Percentiles rank a stretch among this genome's conserved stretches.
phyloP scores from a whole-genome alignment of 2,797 vertebrate species.

The Leucoraja ocellata region DNA sequence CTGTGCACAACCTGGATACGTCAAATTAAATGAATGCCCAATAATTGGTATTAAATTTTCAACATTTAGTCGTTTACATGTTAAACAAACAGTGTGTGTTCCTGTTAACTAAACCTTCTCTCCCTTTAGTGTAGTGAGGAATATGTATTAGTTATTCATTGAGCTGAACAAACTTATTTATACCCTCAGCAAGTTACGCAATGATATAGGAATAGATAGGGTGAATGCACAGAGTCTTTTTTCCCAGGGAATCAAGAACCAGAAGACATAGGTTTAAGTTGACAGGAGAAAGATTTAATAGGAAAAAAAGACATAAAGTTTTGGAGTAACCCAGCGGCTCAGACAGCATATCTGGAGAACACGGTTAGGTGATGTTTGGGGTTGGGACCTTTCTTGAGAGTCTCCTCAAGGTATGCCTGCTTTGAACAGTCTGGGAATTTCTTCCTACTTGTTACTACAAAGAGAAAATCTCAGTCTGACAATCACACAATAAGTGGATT shows the following conservation, averaged over 20 bases:
- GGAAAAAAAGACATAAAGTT: too few species aligned
- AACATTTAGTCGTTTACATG: background rate
- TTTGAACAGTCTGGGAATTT: background rate
- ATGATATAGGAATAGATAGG: background rate
- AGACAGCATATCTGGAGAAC: background rate
- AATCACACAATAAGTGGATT: background rate
- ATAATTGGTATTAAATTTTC: conserved; percentile 20
- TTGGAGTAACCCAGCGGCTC: too few species aligned
- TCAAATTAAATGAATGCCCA: conserved; percentile 8
- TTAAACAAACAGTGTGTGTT: background rate
- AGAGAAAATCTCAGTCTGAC: background rate
- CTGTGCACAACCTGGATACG: too few species aligned
- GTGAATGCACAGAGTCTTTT: too few species aligned
- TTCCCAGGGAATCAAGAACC: too few species aligned
- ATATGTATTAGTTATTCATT: background rate
- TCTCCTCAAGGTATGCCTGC: background rate
- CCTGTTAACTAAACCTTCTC: background rate
- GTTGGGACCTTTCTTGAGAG: background rate
- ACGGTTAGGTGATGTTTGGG: too few species aligned
- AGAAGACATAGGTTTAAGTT: too few species aligned
- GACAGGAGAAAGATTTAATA: too few species aligned
- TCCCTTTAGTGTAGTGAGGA: background rate
- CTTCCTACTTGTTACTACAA: background rate
- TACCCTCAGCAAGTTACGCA: background rate
- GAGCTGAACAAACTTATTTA: background rate